Conservation (phyloP, 2,888 invertebrate genomes). For the Mesoligia furuncula region DNA sequence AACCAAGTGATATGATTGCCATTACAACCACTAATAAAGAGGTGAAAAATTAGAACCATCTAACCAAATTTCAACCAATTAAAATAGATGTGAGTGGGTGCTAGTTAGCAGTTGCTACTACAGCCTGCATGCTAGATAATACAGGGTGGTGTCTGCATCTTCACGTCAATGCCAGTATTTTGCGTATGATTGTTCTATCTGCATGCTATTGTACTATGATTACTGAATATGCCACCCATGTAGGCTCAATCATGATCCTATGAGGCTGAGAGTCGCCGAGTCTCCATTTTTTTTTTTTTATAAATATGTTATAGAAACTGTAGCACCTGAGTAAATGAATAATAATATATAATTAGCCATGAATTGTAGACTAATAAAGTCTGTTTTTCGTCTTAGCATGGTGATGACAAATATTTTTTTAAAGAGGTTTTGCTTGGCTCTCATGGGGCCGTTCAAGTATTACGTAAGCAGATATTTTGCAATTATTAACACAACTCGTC, state of each 20-base stretch:
- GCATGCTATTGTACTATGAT: neutral
- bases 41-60: too few relatives aligned
- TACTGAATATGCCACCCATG: neutral
- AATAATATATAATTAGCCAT: neutral
- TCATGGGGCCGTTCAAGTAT: too few relatives aligned
- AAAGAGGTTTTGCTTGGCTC: rapidly evolving
- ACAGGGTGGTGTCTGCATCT: too few relatives aligned
- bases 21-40: too few relatives aligned
- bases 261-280: neutral
- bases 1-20: too few relatives aligned
- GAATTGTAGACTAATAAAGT: neutral
- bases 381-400: neutral
- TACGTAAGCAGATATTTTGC: too few relatives aligned
- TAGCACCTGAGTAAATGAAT: neutral
- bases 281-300: neutral
- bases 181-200: neutral
- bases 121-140: neutral
- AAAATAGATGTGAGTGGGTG: neutral
- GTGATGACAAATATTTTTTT: neutral
- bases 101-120: neutral
- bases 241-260: neutral
- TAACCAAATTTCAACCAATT: neutral
- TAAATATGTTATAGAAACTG: neutral
- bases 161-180: too few relatives aligned
- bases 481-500: too few relatives aligned